These are phyloP conservation scores for Zapus hudsonius DNA, from an alignment of 2,113 vertebrate species.

Conservation along the genomic window DNA sequence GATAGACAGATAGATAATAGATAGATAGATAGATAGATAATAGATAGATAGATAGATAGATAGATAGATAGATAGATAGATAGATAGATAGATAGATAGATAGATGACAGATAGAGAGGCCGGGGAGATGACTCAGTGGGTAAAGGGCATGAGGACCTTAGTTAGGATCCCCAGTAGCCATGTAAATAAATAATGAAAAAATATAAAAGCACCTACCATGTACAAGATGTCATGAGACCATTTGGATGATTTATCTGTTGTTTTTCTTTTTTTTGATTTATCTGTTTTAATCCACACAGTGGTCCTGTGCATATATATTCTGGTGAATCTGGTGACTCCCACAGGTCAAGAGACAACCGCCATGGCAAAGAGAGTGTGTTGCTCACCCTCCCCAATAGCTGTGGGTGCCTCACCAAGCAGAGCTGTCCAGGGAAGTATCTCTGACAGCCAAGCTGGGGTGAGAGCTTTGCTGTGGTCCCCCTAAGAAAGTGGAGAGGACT, in stretches of 20 bases:
- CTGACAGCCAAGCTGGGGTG: rapidly evolving
- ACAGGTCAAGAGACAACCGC: background rate
- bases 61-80: background rate
- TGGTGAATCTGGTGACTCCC: background rate
- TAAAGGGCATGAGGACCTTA: background rate
- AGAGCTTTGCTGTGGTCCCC: background rate
- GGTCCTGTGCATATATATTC: background rate
- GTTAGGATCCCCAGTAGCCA: background rate
- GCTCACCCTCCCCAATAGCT: background rate
- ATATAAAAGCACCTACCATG: background rate
- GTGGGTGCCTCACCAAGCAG: background rate
- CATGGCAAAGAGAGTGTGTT: background rate
- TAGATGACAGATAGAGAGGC: too few relatives aligned
- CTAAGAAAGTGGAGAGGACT: background rate
- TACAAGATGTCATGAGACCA: background rate
- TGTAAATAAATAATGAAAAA: background rate
- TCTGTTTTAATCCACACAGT: background rate
- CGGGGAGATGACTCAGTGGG: too few relatives aligned
- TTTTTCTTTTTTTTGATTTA: background rate
- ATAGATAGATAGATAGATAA: background rate
- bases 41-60: background rate
- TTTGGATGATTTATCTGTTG: background rate
- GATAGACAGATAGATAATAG: background rate
- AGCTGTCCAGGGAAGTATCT: background rate
- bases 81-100: background rate